Base-by-base conservation (phyloP, 2,797 vertebrate genomes). In the Lagorchestes hirsutus region DNA sequence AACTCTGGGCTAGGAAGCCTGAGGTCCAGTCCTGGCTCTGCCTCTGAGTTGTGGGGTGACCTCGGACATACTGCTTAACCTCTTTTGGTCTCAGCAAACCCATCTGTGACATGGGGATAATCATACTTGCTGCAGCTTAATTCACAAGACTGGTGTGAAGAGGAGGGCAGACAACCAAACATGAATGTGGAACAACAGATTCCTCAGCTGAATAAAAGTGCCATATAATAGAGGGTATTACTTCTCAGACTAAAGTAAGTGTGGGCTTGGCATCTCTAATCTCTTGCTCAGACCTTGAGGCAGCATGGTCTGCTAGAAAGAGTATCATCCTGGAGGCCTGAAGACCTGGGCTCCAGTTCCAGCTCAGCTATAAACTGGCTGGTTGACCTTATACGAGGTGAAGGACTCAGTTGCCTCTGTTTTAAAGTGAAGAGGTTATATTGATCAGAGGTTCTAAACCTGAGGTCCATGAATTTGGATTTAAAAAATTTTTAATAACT, bases 211-310 rank as follows among this genome's bases (percentile, higher is more conserved):
- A 96, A 97, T 96, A 98, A 95, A 97, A 94, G 90, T 94, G 54
- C 58, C 46, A 95, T 94, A 94, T 95, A 82, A 93, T 92, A 91
- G 0, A 54, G 96, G 94, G 97, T 50, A 55, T 95, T 96, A 97
- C 97, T 98, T 97, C 94, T 74, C 97, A 96, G 96, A 96, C 97
- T 97, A 97, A 97, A 74, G 92, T 96, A 96, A 97, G 96, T 94
- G 94, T 95, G 22, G 74, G 74, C 74, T 87, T 87, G 95, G 97
- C 97, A 97, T 97, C 96, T 97, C 97, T 97, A 97, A 97, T 97
- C 98, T 96, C 97, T 82, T 97, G 96, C 96, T 95, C 95, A 82
- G 16, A 82, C 5, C 46, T 93, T n/a, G 34, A 97, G 96, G 97
- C 95, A 58, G 96, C 0, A 67, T 98, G 96, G 96, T 93, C 96